Conservation (phyloP, 2,888 invertebrate species). For the Apodemia hepburni region DNA sequence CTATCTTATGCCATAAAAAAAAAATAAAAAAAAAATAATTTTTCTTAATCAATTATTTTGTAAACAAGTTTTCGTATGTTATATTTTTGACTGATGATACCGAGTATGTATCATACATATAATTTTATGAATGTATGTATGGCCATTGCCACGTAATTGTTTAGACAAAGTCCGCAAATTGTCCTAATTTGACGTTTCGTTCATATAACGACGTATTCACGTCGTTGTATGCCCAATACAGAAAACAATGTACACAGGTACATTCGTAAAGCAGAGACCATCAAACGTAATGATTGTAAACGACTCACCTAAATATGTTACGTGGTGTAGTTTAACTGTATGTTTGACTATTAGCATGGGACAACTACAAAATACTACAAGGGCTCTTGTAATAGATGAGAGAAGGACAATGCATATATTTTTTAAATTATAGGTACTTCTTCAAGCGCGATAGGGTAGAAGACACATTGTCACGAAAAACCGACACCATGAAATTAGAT, state of each 20-base stretch:
- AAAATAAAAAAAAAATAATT: no score
- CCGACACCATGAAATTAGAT: no score
- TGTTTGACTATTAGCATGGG: background rate
- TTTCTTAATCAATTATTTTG: no score
- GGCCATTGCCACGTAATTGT: constrained; percentile 13
- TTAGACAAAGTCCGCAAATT: constrained; percentile 10
- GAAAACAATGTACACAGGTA: background rate
- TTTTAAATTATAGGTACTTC: no score
- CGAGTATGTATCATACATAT: constrained; percentile 2
- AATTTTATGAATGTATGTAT: background rate
- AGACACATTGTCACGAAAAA: no score
- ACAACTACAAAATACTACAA: no score
- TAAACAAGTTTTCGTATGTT: no score
- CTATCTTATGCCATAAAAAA: no score
- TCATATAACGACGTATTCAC: background rate
- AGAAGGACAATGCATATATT: no score
- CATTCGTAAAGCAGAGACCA: background rate
- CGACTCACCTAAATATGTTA: background rate
- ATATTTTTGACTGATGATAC: no score
- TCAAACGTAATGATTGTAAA: background rate
- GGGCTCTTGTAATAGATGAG: no score
- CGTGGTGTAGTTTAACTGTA: background rate
- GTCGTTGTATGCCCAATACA: background rate
- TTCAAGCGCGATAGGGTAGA: no score
- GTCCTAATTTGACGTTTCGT: constrained; percentile 1